Evolutionary conservation across 2,888 invertebrate species (phyloP).

Genomic region (Stenchaetothrips biformis): DNA sequence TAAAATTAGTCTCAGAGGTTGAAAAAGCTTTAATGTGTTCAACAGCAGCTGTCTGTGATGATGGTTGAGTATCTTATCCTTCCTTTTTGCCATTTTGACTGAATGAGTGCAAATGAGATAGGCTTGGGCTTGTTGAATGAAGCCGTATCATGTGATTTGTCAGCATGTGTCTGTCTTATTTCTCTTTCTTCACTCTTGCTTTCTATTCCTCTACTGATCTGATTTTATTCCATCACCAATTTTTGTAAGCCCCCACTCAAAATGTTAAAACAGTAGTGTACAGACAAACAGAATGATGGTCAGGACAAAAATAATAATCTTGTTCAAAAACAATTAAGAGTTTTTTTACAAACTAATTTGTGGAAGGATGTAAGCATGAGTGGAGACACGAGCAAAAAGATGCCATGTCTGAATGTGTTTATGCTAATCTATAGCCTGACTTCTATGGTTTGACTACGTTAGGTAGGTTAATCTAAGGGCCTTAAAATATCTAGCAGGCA

Average conservation of each 20-base stretch:
- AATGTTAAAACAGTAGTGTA: too few species aligned
- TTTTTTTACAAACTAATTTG: too few species aligned
- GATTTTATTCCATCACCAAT: too few species aligned
- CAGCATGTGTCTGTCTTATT: not conserved
- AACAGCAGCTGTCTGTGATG: constrained; percentile 11
- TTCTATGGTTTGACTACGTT: not conserved
- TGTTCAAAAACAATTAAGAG: too few species aligned
- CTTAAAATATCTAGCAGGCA: constrained; percentile 12
- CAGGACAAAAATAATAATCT: too few species aligned
- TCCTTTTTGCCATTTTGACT: constrained; percentile 25
- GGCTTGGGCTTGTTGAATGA: not conserved
- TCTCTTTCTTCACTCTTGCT: constrained; percentile 1
- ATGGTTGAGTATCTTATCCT: not conserved
- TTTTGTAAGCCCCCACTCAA: too few species aligned
- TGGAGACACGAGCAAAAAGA: not conserved
- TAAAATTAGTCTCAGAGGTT: not conserved
- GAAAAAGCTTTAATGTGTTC: not conserved
- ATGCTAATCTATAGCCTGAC: not conserved
- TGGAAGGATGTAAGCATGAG: not conserved
- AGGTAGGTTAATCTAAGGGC: not conserved
- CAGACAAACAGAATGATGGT: too few species aligned
- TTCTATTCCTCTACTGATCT: not conserved
- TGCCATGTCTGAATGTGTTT: not conserved
- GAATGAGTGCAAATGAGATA: not conserved
- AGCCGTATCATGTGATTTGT: constrained; percentile 17